Evolutionary conservation across 2,888 invertebrate genomes (phyloP), one percentile per base, ranked within the genome.

Genomic region (Chymomyza caudatula): DNA sequence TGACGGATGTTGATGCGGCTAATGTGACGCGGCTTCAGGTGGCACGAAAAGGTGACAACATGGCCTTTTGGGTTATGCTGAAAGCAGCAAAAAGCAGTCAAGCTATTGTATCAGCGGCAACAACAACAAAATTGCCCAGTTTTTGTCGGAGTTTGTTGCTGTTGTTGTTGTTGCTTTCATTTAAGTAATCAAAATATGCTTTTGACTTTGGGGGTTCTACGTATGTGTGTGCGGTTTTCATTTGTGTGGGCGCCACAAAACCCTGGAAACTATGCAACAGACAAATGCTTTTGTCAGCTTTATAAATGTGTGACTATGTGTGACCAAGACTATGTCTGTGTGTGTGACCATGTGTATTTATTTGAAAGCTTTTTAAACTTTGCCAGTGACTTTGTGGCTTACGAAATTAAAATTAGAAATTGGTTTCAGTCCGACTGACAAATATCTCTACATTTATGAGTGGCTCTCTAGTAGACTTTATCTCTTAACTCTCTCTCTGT

Each of bases 361-460:
- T 75, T 74, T 80, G 73, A 84, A 78, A 85, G 83, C 85, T 85
- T 82, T 82, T 77, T 77, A 76, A 77, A 87, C 74, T 78, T 79
- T 76, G 67, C 65, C 81, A 82, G 74, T 84, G 83, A 78, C 85
- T 85, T 85, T 82, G 75, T 74, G 78, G 83, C 74, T 85, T 87
- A 86, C 77, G 77, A 85, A 86, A 78, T 81, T 79, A 77, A 87
- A 86, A 86, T 83, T 86, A 83, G 87, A 85, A 85, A 86, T 78
- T 74, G 78, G 80, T 85, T 85, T 85, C 70, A 44, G 43, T 20
- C 66, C 69, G 52, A 67, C 69, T 76, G 76, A 77, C 67, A 76
- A 74, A 76, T 76, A 74, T 67, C 74, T 64, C 49, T 60, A 52
- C 63, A 77, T 74, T 68, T 71, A 70, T 76, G 74, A 76, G 77